These are phyloP conservation scores for Galaxias olidus DNA, from an alignment of 2,797 vertebrate genomes.

Conservation along the genomic window DNA sequence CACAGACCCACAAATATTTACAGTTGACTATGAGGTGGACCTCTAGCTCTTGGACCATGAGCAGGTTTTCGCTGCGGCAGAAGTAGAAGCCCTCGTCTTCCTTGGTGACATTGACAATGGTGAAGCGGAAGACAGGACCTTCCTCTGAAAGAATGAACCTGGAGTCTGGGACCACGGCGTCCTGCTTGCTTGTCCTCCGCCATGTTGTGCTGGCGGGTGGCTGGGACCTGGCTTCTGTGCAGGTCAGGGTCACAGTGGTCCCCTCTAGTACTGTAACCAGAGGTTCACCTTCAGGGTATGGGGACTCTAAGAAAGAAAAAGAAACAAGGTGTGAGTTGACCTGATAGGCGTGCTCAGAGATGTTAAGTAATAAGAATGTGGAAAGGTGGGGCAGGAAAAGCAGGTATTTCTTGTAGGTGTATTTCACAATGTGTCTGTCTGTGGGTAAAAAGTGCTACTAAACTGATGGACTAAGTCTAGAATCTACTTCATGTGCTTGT, in stretches of 20 bases:
- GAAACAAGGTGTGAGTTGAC: background rate
- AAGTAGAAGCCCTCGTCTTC: constrained; percentile 82
- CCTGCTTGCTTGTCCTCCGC: constrained; percentile 70
- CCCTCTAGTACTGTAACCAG: constrained; percentile 77
- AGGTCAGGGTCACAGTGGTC: constrained; percentile 74
- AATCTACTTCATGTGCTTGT: too few relatives aligned
- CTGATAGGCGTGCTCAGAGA: background rate
- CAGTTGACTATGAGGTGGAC: constrained; percentile 84
- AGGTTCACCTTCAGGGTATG: constrained; percentile 76
- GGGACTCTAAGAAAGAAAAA: constrained; percentile 69
- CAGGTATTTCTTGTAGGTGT: background rate
- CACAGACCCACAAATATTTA: constrained; percentile 54
- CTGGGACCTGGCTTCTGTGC: constrained; percentile 67
- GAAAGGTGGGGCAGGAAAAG: background rate
- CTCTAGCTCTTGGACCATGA: constrained; percentile 75
- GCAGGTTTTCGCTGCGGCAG: constrained; percentile 87
- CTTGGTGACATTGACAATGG: constrained; percentile 82
- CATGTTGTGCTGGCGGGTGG: constrained; percentile 77
- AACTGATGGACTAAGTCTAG: constrained; percentile 16
- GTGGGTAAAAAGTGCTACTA: constrained; percentile 8
- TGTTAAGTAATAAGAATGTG: background rate
- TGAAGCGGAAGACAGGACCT: constrained; percentile 71
- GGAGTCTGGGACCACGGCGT: constrained; percentile 59
- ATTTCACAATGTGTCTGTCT: constrained; percentile 11
- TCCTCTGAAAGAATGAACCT: constrained; percentile 73